Evolutionary conservation across 2,113 vertebrate genomes (phyloP).

Genomic region (Podarcis muralis): DNA sequence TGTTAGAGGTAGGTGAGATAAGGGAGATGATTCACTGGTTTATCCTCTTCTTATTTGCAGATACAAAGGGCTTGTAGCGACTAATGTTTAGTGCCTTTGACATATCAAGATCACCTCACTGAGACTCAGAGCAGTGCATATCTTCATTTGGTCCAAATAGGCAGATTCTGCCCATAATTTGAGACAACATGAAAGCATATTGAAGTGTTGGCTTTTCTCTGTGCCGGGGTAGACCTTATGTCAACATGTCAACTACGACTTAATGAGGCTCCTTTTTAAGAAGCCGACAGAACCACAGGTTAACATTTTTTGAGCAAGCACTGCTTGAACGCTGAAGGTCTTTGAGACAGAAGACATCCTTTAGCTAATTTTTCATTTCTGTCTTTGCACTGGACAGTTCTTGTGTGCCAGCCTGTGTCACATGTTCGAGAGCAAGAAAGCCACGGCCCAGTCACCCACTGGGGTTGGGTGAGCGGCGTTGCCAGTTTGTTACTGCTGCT

Average conservation of each 20-base stretch:
- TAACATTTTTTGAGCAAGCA: conserved; percentile 94
- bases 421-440: conserved; percentile 95
- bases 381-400: conserved; percentile 96
- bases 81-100: conserved; percentile 54
- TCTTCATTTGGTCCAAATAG: conserved; percentile 73
- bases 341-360: conserved; percentile 82
- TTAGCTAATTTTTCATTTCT: conserved; percentile 86
- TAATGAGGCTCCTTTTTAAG: conserved; percentile 41
- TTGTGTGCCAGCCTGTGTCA: conserved; percentile 96
- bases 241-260: conserved; percentile 26
- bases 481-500: conserved; percentile 61
- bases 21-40: conserved; percentile 70
- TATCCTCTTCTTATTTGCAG: conserved; percentile 61
- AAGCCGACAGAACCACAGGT: conserved; percentile 58
- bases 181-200: conserved; percentile 56
- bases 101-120: conserved; percentile 61
- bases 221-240: conserved; percentile 56
- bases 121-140: conserved; percentile 68
- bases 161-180: conserved; percentile 79
- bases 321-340: conserved; percentile 94
- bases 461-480: conserved; percentile 68
- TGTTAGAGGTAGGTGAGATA: conserved; percentile 82
- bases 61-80: conserved; percentile 64
- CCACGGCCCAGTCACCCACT: conserved; percentile 92
- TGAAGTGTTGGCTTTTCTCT: conserved; percentile 59